These are phyloP conservation scores for Formica aserva DNA, from an alignment of 2,888 invertebrate genomes.

Conservation along the genomic window DNA sequence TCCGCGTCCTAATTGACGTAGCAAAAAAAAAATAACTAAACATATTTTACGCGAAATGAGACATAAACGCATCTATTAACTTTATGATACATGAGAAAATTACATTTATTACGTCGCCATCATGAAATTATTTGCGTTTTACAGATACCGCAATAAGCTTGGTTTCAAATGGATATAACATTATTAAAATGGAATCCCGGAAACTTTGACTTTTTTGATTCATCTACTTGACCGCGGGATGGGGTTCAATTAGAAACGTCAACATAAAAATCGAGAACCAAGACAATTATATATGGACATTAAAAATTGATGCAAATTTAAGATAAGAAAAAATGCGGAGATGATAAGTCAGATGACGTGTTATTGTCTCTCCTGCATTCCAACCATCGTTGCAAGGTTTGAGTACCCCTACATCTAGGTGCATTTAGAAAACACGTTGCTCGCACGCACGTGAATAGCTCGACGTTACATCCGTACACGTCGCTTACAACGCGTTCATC, in stretches of 20 bases:
- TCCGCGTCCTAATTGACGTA: not conserved
- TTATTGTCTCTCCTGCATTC: not conserved
- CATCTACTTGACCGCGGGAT: not conserved
- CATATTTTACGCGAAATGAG: not conserved
- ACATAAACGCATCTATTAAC: not conserved
- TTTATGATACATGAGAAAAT: not conserved
- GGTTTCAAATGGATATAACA: not conserved
- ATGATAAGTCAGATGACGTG: not conserved
- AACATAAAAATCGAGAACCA: not conserved
- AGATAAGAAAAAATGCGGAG: not conserved
- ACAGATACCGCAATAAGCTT: not conserved
- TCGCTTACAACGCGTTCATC: slow-evolving; percentile 54
- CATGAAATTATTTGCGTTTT: not conserved
- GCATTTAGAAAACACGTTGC: slow-evolving; percentile 19
- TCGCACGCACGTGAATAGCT: slow-evolving; percentile 31
- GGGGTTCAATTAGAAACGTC: not conserved
- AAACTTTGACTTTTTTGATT: not conserved
- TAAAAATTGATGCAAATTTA: not conserved
- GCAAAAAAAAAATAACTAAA: not conserved
- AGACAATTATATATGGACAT: not conserved
- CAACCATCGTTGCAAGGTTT: slow-evolving; percentile 19
- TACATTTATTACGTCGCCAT: not conserved
- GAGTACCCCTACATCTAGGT: slow-evolving; percentile 47
- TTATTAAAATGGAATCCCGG: not conserved
- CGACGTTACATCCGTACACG: slow-evolving; percentile 15